Conservation (phyloP, 2,888 invertebrate species). For the Platycheirus rosarum region DNA sequence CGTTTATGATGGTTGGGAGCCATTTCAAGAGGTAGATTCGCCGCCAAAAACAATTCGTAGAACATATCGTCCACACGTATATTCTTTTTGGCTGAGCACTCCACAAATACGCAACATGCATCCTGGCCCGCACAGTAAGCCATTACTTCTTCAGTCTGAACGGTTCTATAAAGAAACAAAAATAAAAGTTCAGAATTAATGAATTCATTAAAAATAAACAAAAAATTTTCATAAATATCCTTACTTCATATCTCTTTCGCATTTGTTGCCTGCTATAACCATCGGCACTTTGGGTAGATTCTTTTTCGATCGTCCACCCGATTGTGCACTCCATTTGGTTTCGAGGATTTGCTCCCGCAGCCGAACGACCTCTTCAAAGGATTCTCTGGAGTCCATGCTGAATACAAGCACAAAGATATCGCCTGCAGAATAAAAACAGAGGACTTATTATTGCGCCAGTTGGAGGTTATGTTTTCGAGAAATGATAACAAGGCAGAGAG, state of each 20-base stretch:
- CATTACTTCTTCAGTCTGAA: constrained; percentile 89
- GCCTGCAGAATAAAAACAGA: constrained; percentile 83
- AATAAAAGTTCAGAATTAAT: constrained; percentile 5
- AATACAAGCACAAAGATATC: constrained; percentile 92
- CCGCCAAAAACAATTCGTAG: constrained; percentile 91
- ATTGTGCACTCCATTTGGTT: constrained; percentile 89
- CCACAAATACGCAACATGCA: constrained; percentile 90
- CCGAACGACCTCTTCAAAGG: constrained; percentile 92
- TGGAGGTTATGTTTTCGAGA: neutral
- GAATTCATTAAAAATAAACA: neutral
- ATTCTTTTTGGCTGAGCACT: constrained; percentile 92
- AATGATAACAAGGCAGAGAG: neutral
- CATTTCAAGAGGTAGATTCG: constrained; percentile 93
- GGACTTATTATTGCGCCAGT: neutral
- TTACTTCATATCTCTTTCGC: constrained; percentile 91
- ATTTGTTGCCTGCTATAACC: constrained; percentile 94
- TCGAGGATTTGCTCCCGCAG: constrained; percentile 92
- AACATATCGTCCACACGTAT: constrained; percentile 92
- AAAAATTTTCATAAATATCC: constrained; percentile 32
- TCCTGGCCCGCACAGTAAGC: constrained; percentile 91
- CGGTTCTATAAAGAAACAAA: constrained; percentile 84
- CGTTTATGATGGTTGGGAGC: constrained; percentile 93
- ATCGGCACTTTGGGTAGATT: constrained; percentile 90
- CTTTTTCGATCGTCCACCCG: constrained; percentile 85
- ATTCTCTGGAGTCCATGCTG: constrained; percentile 92